phyloP scores from a whole-genome alignment of 2,888 invertebrate genomes.

The Eristalis pertinax region DNA sequence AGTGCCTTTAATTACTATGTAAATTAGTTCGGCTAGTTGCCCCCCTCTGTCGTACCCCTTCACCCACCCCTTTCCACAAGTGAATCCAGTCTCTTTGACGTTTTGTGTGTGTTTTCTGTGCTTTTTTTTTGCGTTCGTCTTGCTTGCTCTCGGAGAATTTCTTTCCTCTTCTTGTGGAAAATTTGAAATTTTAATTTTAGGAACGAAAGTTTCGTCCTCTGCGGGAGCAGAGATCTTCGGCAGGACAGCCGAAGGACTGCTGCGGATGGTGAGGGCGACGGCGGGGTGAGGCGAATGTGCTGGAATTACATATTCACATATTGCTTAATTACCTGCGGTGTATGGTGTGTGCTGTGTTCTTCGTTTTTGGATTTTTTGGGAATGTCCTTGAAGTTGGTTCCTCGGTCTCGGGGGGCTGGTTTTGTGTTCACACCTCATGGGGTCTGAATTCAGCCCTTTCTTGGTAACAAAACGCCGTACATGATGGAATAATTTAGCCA shows the following conservation, averaged over 20 bases:
- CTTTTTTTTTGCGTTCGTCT: background rate
- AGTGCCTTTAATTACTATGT: constrained; percentile 65
- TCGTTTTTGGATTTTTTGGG: constrained; percentile 19
- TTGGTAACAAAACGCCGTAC: background rate
- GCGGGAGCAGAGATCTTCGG: background rate
- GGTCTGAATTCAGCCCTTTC: background rate
- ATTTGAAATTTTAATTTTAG: constrained; percentile 61
- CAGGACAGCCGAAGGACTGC: constrained; percentile 2
- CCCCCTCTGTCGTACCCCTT: background rate
- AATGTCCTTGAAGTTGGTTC: background rate
- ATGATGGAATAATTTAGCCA: background rate
- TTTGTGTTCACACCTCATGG: constrained; percentile 9
- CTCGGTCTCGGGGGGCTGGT: background rate
- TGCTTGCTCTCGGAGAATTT: constrained; percentile 9
- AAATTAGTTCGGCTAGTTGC: constrained; percentile 53
- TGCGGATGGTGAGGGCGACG: constrained; percentile 23
- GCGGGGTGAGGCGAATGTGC: constrained; percentile 25
- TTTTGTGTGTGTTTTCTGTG: background rate
- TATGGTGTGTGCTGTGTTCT: background rate
- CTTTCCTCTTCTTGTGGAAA: constrained; percentile 28
- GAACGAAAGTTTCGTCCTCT: constrained; percentile 37
- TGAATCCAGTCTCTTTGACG: constrained; percentile 16
- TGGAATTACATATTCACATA: constrained; percentile 51
- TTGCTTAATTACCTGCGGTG: constrained; percentile 33
- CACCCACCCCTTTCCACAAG: background rate